Percentiles rank a stretch among this genome's conserved stretches.
These are phyloP conservation scores for Axinella damicornis DNA, from an alignment of 37 sponge, comb jelly and placozoan species.

Conservation along the genomic window DNA sequence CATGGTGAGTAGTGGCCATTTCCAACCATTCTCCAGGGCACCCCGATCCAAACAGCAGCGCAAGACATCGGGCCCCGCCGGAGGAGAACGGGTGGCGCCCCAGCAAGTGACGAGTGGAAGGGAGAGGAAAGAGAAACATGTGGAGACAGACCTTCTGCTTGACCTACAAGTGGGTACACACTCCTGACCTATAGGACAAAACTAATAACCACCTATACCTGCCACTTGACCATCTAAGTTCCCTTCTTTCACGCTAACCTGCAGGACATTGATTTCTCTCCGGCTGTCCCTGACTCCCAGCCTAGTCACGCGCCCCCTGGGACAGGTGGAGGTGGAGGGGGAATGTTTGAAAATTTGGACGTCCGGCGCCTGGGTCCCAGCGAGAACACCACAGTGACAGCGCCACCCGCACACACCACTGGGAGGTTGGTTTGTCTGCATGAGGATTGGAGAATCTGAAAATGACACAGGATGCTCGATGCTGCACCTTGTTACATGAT, in stretches of 20 bases:
- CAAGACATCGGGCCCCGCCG: neutral
- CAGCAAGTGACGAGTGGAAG: neutral
- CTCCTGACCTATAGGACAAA: neutral
- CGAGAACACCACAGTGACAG: neutral
- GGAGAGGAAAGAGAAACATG: neutral
- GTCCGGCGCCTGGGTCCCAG: neutral
- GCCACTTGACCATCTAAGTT: neutral
- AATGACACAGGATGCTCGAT: no score
- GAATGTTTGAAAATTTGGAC: slow-evolving; percentile 1
- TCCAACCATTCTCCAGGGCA: neutral
- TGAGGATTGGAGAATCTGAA: neutral
- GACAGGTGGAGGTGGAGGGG: neutral
- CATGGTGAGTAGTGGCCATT: no score
- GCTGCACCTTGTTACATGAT: neutral
- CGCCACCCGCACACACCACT: neutral
- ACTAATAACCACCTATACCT: neutral
- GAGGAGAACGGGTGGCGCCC: neutral
- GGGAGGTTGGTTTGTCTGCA: neutral
- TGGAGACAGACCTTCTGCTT: slow-evolving; percentile 12
- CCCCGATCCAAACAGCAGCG: slow-evolving; percentile 21
- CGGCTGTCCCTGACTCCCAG: neutral
- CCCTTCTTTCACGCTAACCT: slow-evolving; percentile 15
- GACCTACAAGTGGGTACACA: neutral
- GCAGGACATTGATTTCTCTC: slow-evolving; percentile 19
- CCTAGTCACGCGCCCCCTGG: neutral